phyloP scores from a whole-genome alignment of 1,140 invertebrate genomes.

The Nebria ingens region DNA sequence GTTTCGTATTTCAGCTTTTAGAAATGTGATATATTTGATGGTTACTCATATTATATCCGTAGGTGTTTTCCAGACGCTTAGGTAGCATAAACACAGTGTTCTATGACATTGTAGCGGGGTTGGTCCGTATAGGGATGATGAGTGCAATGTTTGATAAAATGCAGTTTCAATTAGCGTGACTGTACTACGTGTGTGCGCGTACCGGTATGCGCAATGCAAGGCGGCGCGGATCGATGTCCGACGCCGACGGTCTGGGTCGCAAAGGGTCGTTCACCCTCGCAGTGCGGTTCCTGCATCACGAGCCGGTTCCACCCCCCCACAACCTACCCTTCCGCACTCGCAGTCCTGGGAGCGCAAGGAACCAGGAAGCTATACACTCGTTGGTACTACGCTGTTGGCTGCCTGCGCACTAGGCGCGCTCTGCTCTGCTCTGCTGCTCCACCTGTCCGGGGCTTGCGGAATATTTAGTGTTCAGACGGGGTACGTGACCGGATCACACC shows the following conservation, averaged over 20 bases:
- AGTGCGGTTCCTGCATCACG: constrained; percentile 4
- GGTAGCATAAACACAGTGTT: too few relatives aligned
- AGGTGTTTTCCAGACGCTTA: too few relatives aligned
- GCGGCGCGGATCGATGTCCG: constrained; percentile 23
- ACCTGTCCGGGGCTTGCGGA: constrained; percentile 2
- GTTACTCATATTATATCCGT: too few relatives aligned
- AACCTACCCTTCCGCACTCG: not conserved
- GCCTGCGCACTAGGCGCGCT: not conserved
- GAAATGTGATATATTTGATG: too few relatives aligned
- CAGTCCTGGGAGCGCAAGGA: not conserved
- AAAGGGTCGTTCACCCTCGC: constrained; percentile 25
- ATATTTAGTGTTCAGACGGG: constrained; percentile 8
- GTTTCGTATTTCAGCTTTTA: too few relatives aligned
- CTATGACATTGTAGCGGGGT: too few relatives aligned
- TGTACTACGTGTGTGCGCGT: not conserved
- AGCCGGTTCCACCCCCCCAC: not conserved
- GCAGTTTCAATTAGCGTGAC: not conserved
- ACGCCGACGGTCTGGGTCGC: constrained; percentile 28
- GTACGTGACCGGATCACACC: not conserved
- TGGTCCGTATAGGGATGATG: too few relatives aligned
- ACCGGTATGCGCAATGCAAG: constrained; percentile 21
- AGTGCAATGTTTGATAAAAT: not conserved
- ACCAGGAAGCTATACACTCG: not conserved
- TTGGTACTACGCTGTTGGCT: not conserved
- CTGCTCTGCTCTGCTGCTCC: not conserved